Base-by-base conservation (phyloP, 2,888 invertebrate genomes). In the Melieria omissa region DNA sequence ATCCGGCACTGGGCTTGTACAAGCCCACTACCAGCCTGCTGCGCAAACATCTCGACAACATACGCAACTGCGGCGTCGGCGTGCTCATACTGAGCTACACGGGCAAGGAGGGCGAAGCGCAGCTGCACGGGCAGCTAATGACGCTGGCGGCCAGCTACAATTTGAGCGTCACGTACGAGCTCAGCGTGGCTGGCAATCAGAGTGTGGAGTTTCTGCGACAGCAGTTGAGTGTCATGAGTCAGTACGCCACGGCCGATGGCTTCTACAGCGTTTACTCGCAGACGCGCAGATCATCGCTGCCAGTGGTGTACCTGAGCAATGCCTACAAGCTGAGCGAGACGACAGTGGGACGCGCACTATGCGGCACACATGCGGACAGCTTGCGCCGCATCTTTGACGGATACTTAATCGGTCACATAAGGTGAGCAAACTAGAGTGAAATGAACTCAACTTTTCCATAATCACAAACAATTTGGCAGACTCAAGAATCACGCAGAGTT, bases 261-360 rank as follows among this genome's bases (percentile, higher is more conserved):
- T 85, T 87, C 73, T 86, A 86, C 74, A 82, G 83, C 46, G 82
- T 87, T 7, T 84, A 82, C 75, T 85, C 86, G 14, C 80, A 83
- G 68, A 79, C 83, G 45, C 83, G 81, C 52, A 79, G 78, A 7
- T 76, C 78, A 1, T 77, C 83, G 68, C 75, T 89, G 62, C 92
- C 92, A n/a, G 86, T 92, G 47, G 88, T 90, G 78, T 92, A 92
- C 80, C 87, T 92, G 29, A 91, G 91, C 81, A 91, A 92, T 81
- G 91, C 91, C 0, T 91, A 91, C 78, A 88, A 88, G 67, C 86
- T 90, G 49, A 84, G 88, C 10, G 86, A 86, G 74, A 78, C 80
- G 12, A 78, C 79, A 5, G 73, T 81, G 42, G 85, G 80, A 9
- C 78, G 81, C 41, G 80, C 82, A 49, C 74, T 85, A 9, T 84